Evolutionary conservation across 2,113 vertebrate species (phyloP), one percentile per base, ranked within the genome.

Genomic region (Bubo bubo): DNA sequence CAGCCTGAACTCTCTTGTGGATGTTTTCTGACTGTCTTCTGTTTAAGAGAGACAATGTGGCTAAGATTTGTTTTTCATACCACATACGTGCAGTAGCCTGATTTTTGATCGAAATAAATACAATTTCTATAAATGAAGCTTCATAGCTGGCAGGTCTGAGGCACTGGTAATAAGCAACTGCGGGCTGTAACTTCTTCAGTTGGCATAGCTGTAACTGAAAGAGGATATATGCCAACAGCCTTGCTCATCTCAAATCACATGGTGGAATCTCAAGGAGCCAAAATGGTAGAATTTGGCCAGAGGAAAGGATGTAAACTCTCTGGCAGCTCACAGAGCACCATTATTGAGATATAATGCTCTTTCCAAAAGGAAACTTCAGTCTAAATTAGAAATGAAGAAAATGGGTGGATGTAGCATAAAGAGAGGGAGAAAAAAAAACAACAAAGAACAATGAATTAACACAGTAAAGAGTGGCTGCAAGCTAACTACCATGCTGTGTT

Each of bases 381-480:
- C 7, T 81, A 74, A 88, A 71, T 74, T 74, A 47, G n/a, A 74
- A 94, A 71, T 74, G 10, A 80, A 77, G 20, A 73, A 80, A 85
- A 66, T 18, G 6, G 8, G 9, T 43, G 12, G 15, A 80, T 30
- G 6, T 50, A 21, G 27, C 17, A 62, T 62, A 76, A 93, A 43
- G 8, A 81, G 3, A 60, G 4, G 3, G 17, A 70, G 12, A 24
- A 9, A 68, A 16, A 16, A 83, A 80, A 47, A 4, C 21, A 75
- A 7, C 22, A 83, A 49, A 35, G 50, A 66, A 39, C 3, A 91
- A 43, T 63, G 20, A 92, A 77, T 90, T 88, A 84, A 26, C 26
- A 68, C 15, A 49, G 21, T 72, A 84, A 94, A 72, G 3, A 32
- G 32, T 62, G 26, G 2, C 14, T 53, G 5, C 5, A 60, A 58